A percentile compares a stretch with the other conserved stretches of the same genome.
phyloP scores from a whole-genome alignment of 2,888 invertebrate genomes.

The Panopea generosa region DNA sequence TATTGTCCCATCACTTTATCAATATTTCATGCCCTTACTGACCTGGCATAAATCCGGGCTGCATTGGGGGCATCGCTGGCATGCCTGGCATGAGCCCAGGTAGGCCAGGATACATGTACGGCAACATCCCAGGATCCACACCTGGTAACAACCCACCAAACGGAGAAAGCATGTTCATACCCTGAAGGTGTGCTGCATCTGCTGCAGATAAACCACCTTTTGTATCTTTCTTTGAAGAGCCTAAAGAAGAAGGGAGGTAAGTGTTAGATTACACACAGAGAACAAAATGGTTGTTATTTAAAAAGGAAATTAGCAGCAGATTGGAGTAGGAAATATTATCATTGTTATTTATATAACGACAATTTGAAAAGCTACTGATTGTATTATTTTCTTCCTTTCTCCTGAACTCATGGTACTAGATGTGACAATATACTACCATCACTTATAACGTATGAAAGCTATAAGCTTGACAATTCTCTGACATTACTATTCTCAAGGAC shows the following conservation, averaged over 20 bases:
- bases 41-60: conserved; percentile 86
- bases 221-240: conserved; percentile 53
- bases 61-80: conserved; percentile 86
- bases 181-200: conserved; percentile 46
- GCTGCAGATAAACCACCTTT: conserved; percentile 32
- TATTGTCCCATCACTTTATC: too few relatives aligned
- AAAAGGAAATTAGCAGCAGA: too few relatives aligned
- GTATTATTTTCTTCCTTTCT: too few relatives aligned
- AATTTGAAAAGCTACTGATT: too few relatives aligned
- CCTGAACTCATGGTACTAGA: too few relatives aligned
- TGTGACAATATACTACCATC: too few relatives aligned
- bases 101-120: conserved; percentile 85
- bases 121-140: conserved; percentile 82
- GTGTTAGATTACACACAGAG: conserved; percentile 23
- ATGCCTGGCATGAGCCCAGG: conserved; percentile 85
- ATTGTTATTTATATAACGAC: too few relatives aligned
- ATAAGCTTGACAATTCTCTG: too few relatives aligned
- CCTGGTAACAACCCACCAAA: conserved; percentile 78
- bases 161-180: conserved; percentile 74
- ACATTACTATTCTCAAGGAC: too few relatives aligned
- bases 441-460: too few relatives aligned
- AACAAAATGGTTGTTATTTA: background rate
- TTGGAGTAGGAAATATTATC: too few relatives aligned
- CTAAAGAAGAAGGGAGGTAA: conserved; percentile 55
- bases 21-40: conserved; percentile 29